Evolutionary conservation across 1,140 invertebrate genomes (phyloP).

Genomic region (Hylaeus anthracinus): DNA sequence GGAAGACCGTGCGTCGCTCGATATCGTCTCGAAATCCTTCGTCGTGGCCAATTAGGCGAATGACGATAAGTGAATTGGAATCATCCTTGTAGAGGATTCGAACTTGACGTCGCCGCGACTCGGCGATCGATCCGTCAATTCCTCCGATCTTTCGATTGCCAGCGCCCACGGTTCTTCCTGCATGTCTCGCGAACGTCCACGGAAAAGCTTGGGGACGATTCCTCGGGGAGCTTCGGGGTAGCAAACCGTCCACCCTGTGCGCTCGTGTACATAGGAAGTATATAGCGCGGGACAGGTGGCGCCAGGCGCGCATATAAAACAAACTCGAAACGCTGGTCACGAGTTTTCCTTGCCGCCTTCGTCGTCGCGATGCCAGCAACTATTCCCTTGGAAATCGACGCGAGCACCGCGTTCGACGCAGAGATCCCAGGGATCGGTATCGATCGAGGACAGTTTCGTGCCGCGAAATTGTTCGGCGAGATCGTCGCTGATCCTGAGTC

Average conservation of each 20-base stretch:
- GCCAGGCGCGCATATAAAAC: not conserved
- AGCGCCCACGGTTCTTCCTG: no score
- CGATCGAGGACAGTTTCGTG: no score
- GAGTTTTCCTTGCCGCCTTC: not conserved
- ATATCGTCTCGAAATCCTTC: not conserved
- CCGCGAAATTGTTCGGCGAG: not conserved
- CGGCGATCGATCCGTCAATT: not conserved
- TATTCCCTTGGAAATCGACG: not conserved
- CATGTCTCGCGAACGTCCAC: not conserved
- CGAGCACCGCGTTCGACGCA: not conserved
- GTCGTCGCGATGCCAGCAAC: not conserved
- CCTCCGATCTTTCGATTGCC: not conserved
- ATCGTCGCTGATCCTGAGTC: not conserved
- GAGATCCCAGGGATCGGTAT: not conserved
- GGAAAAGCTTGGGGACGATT: not conserved
- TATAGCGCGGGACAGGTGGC: constrained; percentile 36
- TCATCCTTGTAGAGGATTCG: not conserved
- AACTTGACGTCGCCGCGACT: not conserved
- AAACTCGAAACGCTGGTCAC: constrained; percentile 11
- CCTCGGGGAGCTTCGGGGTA: no score
- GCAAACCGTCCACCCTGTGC: not conserved
- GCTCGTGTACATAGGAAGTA: not conserved
- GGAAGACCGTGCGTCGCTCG: not conserved
- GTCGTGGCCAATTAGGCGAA: constrained; percentile 13
- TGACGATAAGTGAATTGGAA: constrained; percentile 42